A percentile compares a stretch with the other conserved stretches of the same genome.
Evolutionary conservation across 2,113 vertebrate genomes (phyloP).

Genomic region (Tachycineta bicolor): DNA sequence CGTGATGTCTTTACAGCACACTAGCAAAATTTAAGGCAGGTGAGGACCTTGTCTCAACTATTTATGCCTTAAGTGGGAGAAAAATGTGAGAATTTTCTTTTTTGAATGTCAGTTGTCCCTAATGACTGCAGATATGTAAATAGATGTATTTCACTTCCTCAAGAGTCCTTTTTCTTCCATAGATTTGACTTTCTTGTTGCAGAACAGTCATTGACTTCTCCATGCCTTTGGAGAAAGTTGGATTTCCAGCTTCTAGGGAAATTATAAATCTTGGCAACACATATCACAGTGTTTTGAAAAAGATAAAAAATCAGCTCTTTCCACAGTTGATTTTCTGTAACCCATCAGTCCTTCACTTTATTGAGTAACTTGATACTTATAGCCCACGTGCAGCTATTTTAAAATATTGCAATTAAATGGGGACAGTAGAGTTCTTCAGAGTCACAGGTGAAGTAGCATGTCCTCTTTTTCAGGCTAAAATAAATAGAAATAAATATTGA

Average conservation of each 20-base stretch:
- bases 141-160: conserved; percentile 40
- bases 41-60: conserved; percentile 59
- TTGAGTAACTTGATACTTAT: conserved; percentile 4
- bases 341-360: neutral
- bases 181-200: neutral
- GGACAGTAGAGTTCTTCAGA: neutral
- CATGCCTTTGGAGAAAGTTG: conserved; percentile 3
- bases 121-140: conserved; percentile 36
- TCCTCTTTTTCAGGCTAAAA: neutral
- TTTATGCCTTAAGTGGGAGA: conserved; percentile 47
- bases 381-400: neutral
- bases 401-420: neutral
- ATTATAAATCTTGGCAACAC: conserved; percentile 46
- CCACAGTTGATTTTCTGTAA: conserved; percentile 45
- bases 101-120: conserved; percentile 27
- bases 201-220: neutral
- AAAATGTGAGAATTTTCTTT: conserved; percentile 47
- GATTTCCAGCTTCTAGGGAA: conserved; percentile 42
- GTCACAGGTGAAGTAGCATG: neutral
- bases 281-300: conserved; percentile 33
- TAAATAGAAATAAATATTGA: neutral
- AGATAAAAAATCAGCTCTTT: conserved; percentile 52
- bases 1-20: neutral
- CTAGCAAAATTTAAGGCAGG: conserved; percentile 58
- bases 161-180: conserved; percentile 18